Evolutionary conservation across 1,140 invertebrate genomes (phyloP).

Genomic region (Zaprionus gabonicus): DNA sequence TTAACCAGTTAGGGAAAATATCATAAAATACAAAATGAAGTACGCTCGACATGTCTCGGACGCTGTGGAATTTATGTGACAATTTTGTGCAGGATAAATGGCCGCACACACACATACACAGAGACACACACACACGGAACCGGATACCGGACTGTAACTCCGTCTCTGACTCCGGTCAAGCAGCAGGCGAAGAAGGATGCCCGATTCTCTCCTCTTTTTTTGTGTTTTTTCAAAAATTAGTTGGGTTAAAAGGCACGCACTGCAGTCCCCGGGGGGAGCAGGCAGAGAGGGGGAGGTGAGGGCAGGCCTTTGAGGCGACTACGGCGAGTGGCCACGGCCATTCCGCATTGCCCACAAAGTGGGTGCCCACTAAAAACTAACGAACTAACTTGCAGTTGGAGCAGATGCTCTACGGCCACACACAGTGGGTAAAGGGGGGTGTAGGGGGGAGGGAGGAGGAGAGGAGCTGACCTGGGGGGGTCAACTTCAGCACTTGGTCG

Average conservation of each 20-base stretch:
- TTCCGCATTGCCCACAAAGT: conserved; percentile 71
- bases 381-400: conserved; percentile 47
- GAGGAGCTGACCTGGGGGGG: conserved; percentile 20
- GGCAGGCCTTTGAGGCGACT: background rate
- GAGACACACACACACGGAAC: background rate
- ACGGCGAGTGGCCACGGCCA: conserved; percentile 31
- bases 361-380: conserved; percentile 79
- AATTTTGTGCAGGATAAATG: conserved; percentile 79
- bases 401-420: background rate
- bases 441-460: background rate
- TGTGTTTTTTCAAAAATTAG: conserved; percentile 59
- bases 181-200: conserved; percentile 29
- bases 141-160: background rate
- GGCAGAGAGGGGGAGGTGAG: background rate
- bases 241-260: conserved; percentile 73
- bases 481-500: conserved; percentile 77
- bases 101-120: conserved; percentile 34
- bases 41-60: conserved; percentile 75
- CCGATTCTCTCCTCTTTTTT: background rate
- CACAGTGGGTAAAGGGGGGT: too few relatives aligned
- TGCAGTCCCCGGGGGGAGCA: background rate
- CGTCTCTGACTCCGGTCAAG: conserved; percentile 11
- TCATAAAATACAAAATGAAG: conserved; percentile 82
- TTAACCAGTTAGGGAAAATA: conserved; percentile 72
- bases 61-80: conserved; percentile 77